A percentile compares a stretch with the other conserved stretches of the same genome.
Evolutionary conservation across 2,113 vertebrate species (phyloP).

Genomic region (Ptilonorhynchus violaceus): DNA sequence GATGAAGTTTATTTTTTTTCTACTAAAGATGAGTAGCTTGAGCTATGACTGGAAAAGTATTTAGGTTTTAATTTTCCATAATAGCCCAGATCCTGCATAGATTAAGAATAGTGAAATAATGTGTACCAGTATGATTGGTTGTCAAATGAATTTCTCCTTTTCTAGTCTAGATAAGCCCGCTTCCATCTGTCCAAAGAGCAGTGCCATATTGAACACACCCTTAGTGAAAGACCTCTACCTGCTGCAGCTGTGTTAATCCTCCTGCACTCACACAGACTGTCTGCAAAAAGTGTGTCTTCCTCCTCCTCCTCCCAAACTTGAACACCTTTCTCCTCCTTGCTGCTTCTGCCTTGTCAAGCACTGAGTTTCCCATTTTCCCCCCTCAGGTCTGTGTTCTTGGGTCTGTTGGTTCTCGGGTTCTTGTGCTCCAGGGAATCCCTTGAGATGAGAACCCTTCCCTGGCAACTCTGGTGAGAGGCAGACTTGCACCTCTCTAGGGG

Average conservation of each 20-base stretch:
- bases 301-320: neutral
- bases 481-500: neutral
- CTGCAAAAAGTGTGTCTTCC: neutral
- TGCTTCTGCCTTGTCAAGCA: neutral
- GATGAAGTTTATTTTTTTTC: neutral
- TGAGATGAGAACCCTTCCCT: neutral
- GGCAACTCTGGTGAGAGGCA: neutral
- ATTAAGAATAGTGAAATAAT: slow-evolving; percentile 6
- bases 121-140: neutral
- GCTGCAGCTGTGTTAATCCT: neutral
- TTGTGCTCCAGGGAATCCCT: neutral
- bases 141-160: neutral
- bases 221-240: neutral
- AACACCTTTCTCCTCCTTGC: neutral
- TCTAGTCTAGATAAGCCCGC: neutral
- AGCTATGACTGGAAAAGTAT: neutral
- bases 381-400: neutral
- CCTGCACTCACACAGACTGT: neutral
- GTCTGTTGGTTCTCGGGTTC: neutral
- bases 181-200: slow-evolving; percentile 13
- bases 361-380: neutral
- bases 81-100: neutral
- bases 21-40: neutral
- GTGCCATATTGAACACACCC: neutral
- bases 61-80: slow-evolving; percentile 21